These are phyloP conservation scores for Dryadula phaetusa DNA, from an alignment of 2,888 invertebrate species.

Conservation along the genomic window DNA sequence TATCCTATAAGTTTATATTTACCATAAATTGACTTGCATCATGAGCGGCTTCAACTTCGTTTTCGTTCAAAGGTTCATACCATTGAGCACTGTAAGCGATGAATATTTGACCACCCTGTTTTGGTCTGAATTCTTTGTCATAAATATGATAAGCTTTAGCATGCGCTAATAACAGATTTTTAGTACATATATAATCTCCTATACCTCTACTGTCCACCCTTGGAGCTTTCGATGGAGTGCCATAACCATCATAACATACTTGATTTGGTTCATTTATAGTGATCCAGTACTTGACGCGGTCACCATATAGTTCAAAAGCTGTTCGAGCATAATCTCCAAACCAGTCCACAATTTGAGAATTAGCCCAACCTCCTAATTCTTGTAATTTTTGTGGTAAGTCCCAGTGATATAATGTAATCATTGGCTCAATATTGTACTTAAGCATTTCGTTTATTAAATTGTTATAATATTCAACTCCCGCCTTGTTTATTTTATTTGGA, in stretches of 20 bases:
- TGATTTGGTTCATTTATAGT: slow-evolving; percentile 81
- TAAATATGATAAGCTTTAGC: slow-evolving; percentile 66
- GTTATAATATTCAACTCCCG: slow-evolving; percentile 52
- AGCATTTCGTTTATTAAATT: slow-evolving; percentile 78
- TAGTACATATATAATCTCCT: slow-evolving; percentile 73
- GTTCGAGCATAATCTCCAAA: slow-evolving; percentile 68
- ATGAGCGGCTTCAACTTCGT: slow-evolving; percentile 70
- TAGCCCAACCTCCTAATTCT: slow-evolving; percentile 73
- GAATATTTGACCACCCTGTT: slow-evolving; percentile 61
- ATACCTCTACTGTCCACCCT: slow-evolving; percentile 62
- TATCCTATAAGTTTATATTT: not conserved
- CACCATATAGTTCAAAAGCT: slow-evolving; percentile 66
- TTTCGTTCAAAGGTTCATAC: slow-evolving; percentile 72
- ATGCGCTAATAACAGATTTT: slow-evolving; percentile 81
- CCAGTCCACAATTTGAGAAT: slow-evolving; percentile 65
- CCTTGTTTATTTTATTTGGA: slow-evolving; percentile 74
- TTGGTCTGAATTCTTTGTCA: slow-evolving; percentile 55
- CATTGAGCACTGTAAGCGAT: slow-evolving; percentile 82
- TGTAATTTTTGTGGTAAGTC: slow-evolving; percentile 62
- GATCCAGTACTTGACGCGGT: slow-evolving; percentile 78
- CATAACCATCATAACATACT: slow-evolving; percentile 68
- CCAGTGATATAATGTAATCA: slow-evolving; percentile 76
- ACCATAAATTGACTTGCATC: slow-evolving; percentile 52
- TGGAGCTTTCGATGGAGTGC: slow-evolving; percentile 53
- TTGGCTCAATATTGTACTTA: slow-evolving; percentile 81